Evolutionary conservation across 2,888 invertebrate species (phyloP), one percentile per base, ranked within the genome.

Genomic region (Acleris holmiana): DNA sequence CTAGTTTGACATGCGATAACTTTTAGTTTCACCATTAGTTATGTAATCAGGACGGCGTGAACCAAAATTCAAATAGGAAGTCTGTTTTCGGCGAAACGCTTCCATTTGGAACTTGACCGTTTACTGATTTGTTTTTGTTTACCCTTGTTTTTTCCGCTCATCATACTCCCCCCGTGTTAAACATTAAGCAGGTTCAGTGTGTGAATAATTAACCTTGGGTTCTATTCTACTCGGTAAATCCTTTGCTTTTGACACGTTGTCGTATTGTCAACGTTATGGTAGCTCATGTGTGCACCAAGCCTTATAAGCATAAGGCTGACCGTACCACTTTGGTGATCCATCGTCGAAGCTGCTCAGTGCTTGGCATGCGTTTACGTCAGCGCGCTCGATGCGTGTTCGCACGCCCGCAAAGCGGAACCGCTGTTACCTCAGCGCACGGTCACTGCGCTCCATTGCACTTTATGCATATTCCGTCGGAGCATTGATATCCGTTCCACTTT

Each of bases 401-500:
- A 60, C 70, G 71, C 73, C 76, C 81, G 77, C 73, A 79, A 83
- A 82, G 82, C 88, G 88, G 86, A 88, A 87, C 79, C 62, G 74
- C 67, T 69, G 74, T 78, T 72, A 75, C 76, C 71, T 69, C 61
- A 73, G 73, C 62, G 69, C 77, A 72, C 79, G 82, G 84, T 82
- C 86, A 83, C 80, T 80, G 77, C 84, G 84, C 86, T 77, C 74
- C 80, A 83, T 74, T 82, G 80, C 76, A 73, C 73, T 73, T 70
- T 62, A 74, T 76, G 77, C 76, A 77, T 75, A 76, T 73, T 78
- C 73, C 67, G 67, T 75, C 70, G 80, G 74, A 78, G 81, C 79
- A 79, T 76, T 80, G 76, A 87, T 86, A 88, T 90, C 89, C 90
- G 91, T 88, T 89, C 88, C 82, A 89, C 86, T 89, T 90, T 85